Evolutionary conservation across 2,797 vertebrate species (phyloP).

Genomic region (Parambassis ranga): DNA sequence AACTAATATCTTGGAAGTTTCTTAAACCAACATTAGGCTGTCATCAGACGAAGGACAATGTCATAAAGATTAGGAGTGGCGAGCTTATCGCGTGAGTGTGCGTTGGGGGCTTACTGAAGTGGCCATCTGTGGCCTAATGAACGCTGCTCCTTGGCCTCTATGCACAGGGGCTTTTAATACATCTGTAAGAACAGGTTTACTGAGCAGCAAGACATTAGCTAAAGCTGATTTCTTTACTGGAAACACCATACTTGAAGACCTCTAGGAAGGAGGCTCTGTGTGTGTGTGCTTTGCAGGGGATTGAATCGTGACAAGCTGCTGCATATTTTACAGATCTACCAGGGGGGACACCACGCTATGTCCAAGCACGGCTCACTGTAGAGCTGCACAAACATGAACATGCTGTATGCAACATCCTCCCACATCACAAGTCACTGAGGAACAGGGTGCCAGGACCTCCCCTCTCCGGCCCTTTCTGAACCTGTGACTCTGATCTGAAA

Average conservation of each 20-base stretch:
- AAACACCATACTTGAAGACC: conserved; percentile 79
- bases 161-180: conserved; percentile 75
- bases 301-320: conserved; percentile 78
- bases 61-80: conserved; percentile 71
- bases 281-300: conserved; percentile 48
- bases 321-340: conserved; percentile 75
- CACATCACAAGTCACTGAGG: conserved; percentile 59
- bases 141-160: conserved; percentile 74
- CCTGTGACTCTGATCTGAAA: conserved; percentile 6
- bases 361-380: conserved; percentile 28
- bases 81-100: conserved; percentile 69
- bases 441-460: conserved; percentile 44
- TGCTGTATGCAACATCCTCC: conserved; percentile 45
- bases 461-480: conserved; percentile 29
- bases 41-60: conserved; percentile 61
- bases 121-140: conserved; percentile 83
- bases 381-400: conserved; percentile 9
- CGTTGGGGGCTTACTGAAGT: conserved; percentile 69
- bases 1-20: conserved; percentile 21
- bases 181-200: conserved; percentile 81
- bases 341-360: conserved; percentile 26
- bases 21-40: conserved; percentile 34
- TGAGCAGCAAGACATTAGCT: conserved; percentile 80
- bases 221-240: conserved; percentile 83
- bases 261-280: conserved; percentile 64